Base-by-base conservation (phyloP, 2,113 vertebrate species). In the Cololabis saira region DNA sequence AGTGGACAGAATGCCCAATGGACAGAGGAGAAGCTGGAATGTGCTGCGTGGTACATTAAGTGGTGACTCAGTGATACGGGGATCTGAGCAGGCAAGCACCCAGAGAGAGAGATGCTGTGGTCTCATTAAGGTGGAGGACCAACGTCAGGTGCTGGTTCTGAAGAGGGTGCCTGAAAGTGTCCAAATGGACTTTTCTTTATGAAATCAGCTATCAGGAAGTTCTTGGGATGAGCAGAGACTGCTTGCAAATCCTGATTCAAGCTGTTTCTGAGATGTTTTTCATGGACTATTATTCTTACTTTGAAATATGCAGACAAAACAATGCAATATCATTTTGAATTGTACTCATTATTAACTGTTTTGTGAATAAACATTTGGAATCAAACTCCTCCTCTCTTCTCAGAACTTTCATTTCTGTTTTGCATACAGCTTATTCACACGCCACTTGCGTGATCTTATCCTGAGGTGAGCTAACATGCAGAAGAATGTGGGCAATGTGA, bases 341-440 rank as follows among this genome's bases (percentile, higher is more conserved):
- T 92, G 87, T 87, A 84, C 42, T 51, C 1, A 48, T 78, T 83
- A 81, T 61, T n/a, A 65, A 27, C 69, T 81, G 42, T 24, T 76
- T 88, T 87, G 62, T 83, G 55, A 93, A 93, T 91, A 93, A 92
- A 92, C 44, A 61, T 73, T 84, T 87, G 43, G 54, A 87, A 76
- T 69, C 58, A 69, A 87, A 80, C 61, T 54, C 17, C 55, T 61
- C 42, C 45, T 67, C 54, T 61, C 47, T 75, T 75, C 77, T 87
- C 73, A 63, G 75, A 75, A 64, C 51, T 60, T 44, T 87, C 52
- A 45, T 83, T 87, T 81, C 41, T 51, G 33, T 37, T 47, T 61
- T 60, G 22, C 33, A 21, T 13, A 21, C 16, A 43, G 21, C 37
- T 17, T 61, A 4, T 44, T 56, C 12, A 21, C 47, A 67, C 14